Evolutionary conservation across 2,888 invertebrate species (phyloP), one percentile per base, ranked within the genome.

Genomic region (Diogma glabrata): DNA sequence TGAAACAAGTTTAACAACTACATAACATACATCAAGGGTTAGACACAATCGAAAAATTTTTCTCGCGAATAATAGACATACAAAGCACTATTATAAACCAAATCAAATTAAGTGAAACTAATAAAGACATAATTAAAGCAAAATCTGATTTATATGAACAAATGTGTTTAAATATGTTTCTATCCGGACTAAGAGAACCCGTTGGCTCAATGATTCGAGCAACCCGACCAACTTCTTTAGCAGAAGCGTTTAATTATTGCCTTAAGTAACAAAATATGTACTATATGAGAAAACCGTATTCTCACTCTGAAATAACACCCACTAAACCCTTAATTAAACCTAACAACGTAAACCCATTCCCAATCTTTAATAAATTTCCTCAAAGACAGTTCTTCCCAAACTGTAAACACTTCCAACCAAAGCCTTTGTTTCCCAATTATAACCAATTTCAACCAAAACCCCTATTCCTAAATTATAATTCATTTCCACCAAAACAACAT

Each of bases 171-270:
- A 60, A 58, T 38, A 33, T 40, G 3, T 58, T 58, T 30, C 19
- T 58, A 14, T 52, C 45, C 2, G 56, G 57, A 4, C 40, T 59
- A 7, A 57, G 49, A 28, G 58, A 57, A 56, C 58, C 58, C 4
- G 23, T 58, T 12, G 57, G 59, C 12, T 54, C 58, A 23, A 57
- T 52, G 5, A 56, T 59, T 17, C 54, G 58, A 49, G 54, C 58
- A 20, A 57, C 56, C 55, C 54, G 50, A 49, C 57, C 55, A 36
- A 51, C 51, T 8, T 51, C 56, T 1, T 19, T 58, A 7, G 50
- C 53, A 9, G 50, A 28, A 30, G 58, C 57, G 12, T 55, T 58
- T 14, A 50, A 51, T 3, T 55, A 33, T n/a, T 58, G 58, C 28
- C 54, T 58, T 19, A 51, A 53, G 40, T 55, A 57, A 50, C 36